These are phyloP conservation scores for Tubulanus polymorphus DNA, from an alignment of 2,888 invertebrate genomes.

Conservation along the genomic window DNA sequence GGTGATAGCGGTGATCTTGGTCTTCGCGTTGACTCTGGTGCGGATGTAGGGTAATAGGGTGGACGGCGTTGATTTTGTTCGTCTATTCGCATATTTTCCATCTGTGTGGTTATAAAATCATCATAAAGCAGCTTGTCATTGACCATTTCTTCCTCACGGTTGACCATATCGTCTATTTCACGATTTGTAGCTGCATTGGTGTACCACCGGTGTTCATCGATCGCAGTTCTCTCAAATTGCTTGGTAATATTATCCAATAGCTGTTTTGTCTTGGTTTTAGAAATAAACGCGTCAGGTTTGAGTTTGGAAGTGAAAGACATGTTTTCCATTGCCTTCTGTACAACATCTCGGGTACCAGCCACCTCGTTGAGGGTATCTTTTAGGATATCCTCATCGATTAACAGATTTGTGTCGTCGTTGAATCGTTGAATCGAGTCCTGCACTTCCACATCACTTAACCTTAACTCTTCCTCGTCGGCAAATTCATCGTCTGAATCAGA, in stretches of 20 bases:
- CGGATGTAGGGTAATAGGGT: not conserved
- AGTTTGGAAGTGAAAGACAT: not conserved
- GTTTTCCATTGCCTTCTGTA: not conserved
- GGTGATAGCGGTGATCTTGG: not conserved
- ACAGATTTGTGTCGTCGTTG: not conserved
- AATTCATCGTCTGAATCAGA: slow-evolving; percentile 1
- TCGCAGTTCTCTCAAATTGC: not conserved
- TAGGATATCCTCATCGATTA: not conserved
- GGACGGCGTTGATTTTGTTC: not conserved
- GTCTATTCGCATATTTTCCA: not conserved
- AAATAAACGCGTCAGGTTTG: not conserved
- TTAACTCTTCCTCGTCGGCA: not conserved
- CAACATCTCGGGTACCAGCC: not conserved
- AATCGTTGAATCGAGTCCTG: not conserved
- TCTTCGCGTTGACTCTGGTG: too few relatives aligned
- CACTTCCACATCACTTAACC: not conserved
- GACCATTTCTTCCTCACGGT: not conserved
- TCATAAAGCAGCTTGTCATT: not conserved
- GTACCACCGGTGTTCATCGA: not conserved
- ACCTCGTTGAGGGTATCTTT: not conserved
- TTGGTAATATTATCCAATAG: not conserved
- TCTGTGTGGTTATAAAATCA: not conserved
- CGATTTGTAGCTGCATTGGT: not conserved
- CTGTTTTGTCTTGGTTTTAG: not conserved
- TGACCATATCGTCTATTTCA: not conserved